Percentiles rank a stretch among this genome's conserved stretches.
These are phyloP conservation scores for Brotogeris chrysoptera DNA, from an alignment of 2,797 vertebrate genomes.

Conservation along the genomic window DNA sequence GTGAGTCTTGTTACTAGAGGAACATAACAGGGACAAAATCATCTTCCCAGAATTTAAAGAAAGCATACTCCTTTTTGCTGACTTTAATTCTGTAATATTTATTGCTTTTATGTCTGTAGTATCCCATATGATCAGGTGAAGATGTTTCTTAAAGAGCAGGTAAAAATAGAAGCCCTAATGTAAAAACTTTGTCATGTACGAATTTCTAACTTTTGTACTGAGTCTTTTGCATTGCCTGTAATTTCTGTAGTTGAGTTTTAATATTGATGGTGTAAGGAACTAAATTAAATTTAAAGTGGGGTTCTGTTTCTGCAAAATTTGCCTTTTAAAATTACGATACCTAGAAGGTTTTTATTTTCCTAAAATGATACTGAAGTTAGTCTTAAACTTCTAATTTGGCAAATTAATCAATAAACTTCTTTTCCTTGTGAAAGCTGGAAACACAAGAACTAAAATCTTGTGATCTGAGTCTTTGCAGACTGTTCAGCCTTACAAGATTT, in stretches of 20 bases:
- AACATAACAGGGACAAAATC: background rate
- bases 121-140: background rate
- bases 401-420: background rate
- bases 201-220: background rate
- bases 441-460: background rate
- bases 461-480: background rate
- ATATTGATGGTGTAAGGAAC: background rate
- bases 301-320: background rate
- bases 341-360: background rate
- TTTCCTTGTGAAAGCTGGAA: background rate
- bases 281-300: background rate
- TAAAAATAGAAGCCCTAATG: background rate
- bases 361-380: background rate
- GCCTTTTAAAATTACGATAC: background rate
- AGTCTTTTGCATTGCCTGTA: background rate
- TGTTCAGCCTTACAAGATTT: background rate
- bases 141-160: background rate
- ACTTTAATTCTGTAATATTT: background rate
- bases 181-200: background rate
- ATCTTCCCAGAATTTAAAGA: background rate
- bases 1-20: background rate
- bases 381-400: background rate
- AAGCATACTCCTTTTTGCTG: background rate
- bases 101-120: background rate
- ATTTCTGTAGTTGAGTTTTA: background rate